Base-by-base conservation (phyloP, 2,113 vertebrate species). In the Eidolon helvum region DNA sequence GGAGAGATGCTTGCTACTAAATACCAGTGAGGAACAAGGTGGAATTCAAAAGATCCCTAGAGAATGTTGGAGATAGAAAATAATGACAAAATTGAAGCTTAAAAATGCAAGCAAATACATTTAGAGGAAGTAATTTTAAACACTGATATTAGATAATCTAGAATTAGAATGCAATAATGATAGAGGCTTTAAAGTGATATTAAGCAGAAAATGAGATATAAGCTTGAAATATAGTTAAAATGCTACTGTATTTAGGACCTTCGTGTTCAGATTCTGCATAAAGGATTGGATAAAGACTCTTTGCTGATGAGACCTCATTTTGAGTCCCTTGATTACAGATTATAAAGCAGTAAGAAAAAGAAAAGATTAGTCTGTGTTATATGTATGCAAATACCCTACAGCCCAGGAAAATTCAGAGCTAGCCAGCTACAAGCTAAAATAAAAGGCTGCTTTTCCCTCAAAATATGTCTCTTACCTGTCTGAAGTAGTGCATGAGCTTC, bases 51-150 rank as follows among this genome's bases (percentile, higher is more conserved):
- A 72, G 8, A 7, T 75, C 79, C 45, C 30, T 93, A 65, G 55
- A 93, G 86, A 94, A 57, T 68, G 11, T 78, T 90, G 77, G 74
- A 84, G 59, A 38, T 40, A 50, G 65, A 82, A 91, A 80, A 89
- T 88, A 91, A 80, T 19, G 16, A 77, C 6, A 84, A 68, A 84
- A 78, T 80, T 22, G 11, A 82, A 53, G 11, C 15, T 80, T 85
- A 84, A 91, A 91, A 75, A 89, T 90, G 9, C 45, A 75, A 93
- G 63, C 71, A 53, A 63, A 66, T 93, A 30, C 94, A 72, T 90
- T 90, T 94, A 40, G 68, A 93, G 71, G 45, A 91, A 96, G 65
- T 92, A 55, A 82, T 92, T 93, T 96, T 80, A 94, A 97, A 80
- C 45, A 35, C 5, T 71, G 53, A 26, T 84, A 74, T 80, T 90